phyloP scores from a whole-genome alignment of 2,113 vertebrate species.

The Notarius quadriscutis region DNA sequence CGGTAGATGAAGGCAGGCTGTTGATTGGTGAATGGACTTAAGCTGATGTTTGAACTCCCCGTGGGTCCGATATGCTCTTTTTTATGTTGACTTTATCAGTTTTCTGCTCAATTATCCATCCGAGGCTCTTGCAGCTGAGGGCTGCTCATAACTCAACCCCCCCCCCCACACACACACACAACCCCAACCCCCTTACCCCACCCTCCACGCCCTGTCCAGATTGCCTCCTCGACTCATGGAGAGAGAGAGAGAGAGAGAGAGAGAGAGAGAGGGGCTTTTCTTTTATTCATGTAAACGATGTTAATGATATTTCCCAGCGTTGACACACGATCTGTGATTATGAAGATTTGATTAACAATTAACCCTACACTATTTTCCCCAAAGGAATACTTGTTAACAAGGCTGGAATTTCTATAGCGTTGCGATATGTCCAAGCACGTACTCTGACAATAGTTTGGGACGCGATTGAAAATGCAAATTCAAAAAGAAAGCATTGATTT shows the following conservation, averaged over 20 bases:
- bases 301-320: slow-evolving; percentile 28
- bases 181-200: slow-evolving; percentile 56
- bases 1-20: slow-evolving; percentile 85
- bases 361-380: slow-evolving; percentile 22
- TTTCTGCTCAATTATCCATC: slow-evolving; percentile 99
- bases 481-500: no score
- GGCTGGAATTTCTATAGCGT: background rate
- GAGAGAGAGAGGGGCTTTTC: slow-evolving; percentile 6
- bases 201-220: slow-evolving; percentile 59
- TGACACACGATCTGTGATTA: slow-evolving; percentile 32
- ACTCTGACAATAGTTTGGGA: no score
- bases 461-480: no score
- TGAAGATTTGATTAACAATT: slow-evolving; percentile 39
- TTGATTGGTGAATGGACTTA: slow-evolving; percentile 98
- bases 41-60: slow-evolving; percentile 98
- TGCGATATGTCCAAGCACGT: background rate
- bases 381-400: slow-evolving; percentile 29
- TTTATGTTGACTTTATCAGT: slow-evolving; percentile 99
- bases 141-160: slow-evolving; percentile 68
- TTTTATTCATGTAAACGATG: slow-evolving; percentile 34
- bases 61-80: slow-evolving; percentile 86
- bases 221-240: slow-evolving; percentile 8
- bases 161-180: slow-evolving; percentile 51
- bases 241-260: background rate
- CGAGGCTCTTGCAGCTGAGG: slow-evolving; percentile 69